Conservation (phyloP, 2,888 invertebrate species). For the Leistus spinibarbis region DNA sequence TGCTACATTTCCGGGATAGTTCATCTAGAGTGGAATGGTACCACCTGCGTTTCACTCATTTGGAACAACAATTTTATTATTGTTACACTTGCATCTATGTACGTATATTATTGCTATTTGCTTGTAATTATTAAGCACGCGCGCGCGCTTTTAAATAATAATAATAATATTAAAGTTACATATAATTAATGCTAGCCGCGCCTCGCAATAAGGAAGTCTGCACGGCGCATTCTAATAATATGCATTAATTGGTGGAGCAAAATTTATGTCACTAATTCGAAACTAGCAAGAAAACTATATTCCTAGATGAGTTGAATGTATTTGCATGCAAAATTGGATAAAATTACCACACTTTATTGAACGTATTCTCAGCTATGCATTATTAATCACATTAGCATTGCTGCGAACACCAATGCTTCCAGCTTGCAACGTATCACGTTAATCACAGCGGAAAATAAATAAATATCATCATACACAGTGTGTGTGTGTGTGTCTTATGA, state of each 20-base stretch:
- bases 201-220: conserved; percentile 25
- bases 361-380: too few species aligned
- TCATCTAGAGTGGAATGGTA: background rate
- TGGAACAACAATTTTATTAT: conserved; percentile 17
- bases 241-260: conserved; percentile 17
- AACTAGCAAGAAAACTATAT: background rate
- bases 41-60: conserved; percentile 10
- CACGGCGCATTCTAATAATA: conserved; percentile 6
- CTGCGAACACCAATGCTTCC: background rate
- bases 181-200: conserved; percentile 25
- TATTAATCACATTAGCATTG: too few species aligned
- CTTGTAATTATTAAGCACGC: conserved; percentile 29
- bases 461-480: too few species aligned
- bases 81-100: conserved; percentile 8
- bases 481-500: too few species aligned
- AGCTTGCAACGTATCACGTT: background rate
- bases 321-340: conserved; percentile 13
- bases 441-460: background rate
- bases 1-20: background rate
- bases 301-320: background rate
- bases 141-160: conserved; percentile 27
- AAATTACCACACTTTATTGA: background rate
- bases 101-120: too few species aligned
- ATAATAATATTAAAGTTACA: conserved; percentile 10
- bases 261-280: conserved; percentile 18